Percentiles rank a stretch among this genome's conserved stretches.
Evolutionary conservation across 2,888 invertebrate species (phyloP).

Genomic region (Atethmia centrago): DNA sequence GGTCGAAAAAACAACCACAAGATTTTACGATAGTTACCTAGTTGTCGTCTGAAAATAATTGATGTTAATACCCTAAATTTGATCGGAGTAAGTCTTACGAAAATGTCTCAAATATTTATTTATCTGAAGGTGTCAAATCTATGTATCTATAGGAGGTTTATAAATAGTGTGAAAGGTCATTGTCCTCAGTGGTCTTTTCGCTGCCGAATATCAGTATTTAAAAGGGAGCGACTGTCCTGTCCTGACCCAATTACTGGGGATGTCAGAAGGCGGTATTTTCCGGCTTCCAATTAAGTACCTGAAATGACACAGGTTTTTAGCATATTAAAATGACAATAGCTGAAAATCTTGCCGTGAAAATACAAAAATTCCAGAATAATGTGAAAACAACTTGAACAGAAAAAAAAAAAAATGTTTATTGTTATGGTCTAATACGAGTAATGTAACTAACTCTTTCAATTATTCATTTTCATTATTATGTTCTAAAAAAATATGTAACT

Average conservation of each 20-base stretch:
- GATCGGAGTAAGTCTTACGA: not conserved
- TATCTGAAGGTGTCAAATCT: not conserved
- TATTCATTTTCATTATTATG: too few relatives aligned
- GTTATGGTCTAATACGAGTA: not conserved
- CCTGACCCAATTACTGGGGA: constrained; percentile 16
- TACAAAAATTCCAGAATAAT: too few relatives aligned
- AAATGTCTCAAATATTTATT: not conserved
- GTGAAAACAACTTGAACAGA: too few relatives aligned
- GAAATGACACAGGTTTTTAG: not conserved
- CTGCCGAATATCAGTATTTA: not conserved
- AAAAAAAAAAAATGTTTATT: too few relatives aligned
- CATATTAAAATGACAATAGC: too few relatives aligned
- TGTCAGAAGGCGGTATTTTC: constrained; percentile 1
- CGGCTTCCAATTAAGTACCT: not conserved
- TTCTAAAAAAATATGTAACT: too few relatives aligned
- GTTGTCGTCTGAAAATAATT: not conserved
- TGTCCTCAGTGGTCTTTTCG: constrained; percentile 7
- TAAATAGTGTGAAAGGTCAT: constrained; percentile 8
- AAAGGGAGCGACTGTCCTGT: constrained; percentile 1
- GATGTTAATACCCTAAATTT: not conserved
- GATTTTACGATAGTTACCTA: too few relatives aligned
- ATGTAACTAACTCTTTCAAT: too few relatives aligned
- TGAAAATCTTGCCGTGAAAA: too few relatives aligned
- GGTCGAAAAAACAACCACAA: too few relatives aligned
- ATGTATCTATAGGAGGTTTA: not conserved